phyloP scores from a whole-genome alignment of 1,140 invertebrate species.

The Macrocentrus cingulum region DNA sequence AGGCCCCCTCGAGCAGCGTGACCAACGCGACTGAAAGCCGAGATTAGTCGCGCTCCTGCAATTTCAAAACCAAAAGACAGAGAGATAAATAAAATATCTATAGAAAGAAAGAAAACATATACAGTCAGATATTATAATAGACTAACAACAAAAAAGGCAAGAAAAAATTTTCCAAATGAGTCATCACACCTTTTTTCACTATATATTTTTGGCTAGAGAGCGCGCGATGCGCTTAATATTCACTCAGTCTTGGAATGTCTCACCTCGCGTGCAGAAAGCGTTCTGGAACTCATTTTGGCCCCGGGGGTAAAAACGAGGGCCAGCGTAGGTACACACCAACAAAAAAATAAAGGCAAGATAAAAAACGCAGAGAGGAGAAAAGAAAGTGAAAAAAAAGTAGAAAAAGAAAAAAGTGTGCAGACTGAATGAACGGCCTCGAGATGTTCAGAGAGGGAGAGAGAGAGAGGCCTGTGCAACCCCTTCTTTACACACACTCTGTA shows the following conservation, averaged over 20 bases:
- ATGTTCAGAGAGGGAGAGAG: constrained; percentile 27
- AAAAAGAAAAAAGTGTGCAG: constrained; percentile 11
- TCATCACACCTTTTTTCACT: neutral
- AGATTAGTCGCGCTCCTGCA: constrained; percentile 11
- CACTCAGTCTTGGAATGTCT: constrained; percentile 1
- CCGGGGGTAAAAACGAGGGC: constrained; percentile 10
- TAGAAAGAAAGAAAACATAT: constrained; percentile 15
- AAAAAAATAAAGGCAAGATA: constrained; percentile 13
- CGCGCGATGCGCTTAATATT: neutral
- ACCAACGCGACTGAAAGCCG: constrained; percentile 9
- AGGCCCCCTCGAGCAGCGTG: neutral
- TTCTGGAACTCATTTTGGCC: constrained; percentile 20
- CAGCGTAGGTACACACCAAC: no score
- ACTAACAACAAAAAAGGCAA: no score
- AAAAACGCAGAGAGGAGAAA: neutral
- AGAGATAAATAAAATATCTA: neutral
- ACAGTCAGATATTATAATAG: no score
- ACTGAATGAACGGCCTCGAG: constrained; percentile 30
- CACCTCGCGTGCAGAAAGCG: constrained; percentile 22
- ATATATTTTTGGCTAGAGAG: neutral
- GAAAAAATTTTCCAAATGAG: no score
- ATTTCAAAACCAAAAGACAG: constrained; percentile 7
- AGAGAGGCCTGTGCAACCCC: constrained; percentile 10
- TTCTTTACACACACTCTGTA: neutral
- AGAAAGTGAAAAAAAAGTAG: constrained; percentile 11